Percentiles rank a stretch among this genome's conserved stretches.
These are phyloP conservation scores for Steinernema carpocapsae DNA, from an alignment of 2,888 invertebrate species.

Conservation along the genomic window DNA sequence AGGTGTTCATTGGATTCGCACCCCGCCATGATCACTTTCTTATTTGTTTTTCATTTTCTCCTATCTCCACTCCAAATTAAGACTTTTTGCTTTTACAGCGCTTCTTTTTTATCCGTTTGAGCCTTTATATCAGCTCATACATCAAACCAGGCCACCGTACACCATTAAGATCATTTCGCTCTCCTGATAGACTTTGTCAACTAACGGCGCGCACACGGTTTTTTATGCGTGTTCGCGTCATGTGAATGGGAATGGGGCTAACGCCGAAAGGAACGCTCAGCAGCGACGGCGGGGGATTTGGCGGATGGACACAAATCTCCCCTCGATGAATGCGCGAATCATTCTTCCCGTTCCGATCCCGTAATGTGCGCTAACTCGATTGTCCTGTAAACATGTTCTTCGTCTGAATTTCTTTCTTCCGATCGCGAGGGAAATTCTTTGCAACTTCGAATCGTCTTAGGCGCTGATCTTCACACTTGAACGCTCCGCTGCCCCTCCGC, in stretches of 20 bases:
- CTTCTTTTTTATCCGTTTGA: neutral
- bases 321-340: neutral
- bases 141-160: no score
- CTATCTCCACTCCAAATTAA: no score
- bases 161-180: no score
- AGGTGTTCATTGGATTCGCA: neutral
- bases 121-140: no score
- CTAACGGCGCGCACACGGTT: no score
- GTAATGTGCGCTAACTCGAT: neutral
- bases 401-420: neutral
- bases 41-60: slow-evolving; percentile 11
- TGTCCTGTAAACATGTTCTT: no score
- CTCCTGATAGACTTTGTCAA: no score
- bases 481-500: slow-evolving; percentile 20
- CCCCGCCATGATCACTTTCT: slow-evolving; percentile 9
- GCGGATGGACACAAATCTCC: neutral
- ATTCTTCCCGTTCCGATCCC: neutral
- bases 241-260: no score
- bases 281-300: no score
- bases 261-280: no score
- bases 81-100: no score
- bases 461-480: neutral
- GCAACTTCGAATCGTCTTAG: neutral
- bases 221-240: no score
- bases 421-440: neutral